Base-by-base conservation (phyloP, 2,797 vertebrate genomes). In the Alectoris magna region DNA sequence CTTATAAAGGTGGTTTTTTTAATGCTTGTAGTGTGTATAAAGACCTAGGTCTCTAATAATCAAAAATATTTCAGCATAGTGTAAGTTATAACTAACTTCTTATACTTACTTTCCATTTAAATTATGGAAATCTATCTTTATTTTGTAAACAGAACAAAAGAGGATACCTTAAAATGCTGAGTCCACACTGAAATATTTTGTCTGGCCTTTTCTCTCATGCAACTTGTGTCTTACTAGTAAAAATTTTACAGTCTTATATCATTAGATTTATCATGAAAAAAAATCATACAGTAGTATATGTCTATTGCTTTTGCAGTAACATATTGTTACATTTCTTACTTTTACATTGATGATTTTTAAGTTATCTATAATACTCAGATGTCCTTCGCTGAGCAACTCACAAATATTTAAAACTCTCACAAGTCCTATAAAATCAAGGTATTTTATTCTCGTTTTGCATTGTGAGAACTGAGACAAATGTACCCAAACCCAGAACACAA, bases 1-100 rank as follows among this genome's bases (percentile, higher is more conserved):
- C 46, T 95, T 95, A 94, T 96, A 82, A 70, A 95, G 87, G 19
- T 18, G 39, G 12, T 11, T 84, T 91, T 88, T 92, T 95, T 90
- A 90, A 85, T 75, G 27, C 59, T 91, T 90, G 49, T 36, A 56
- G n/a, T 63, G 58, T 71, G 53, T 92, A 94, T 58, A 85, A 41
- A 91, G 63, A 68, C 68, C 85, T 88, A 79, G 81, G 56, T 78
- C n/a, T 90, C 64, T 17, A 43, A 74, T 56, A 84, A 71, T 81
- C 72, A 87, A 46, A 38, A 38, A 27, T 68, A 29, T 93, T 85
- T 85, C 1, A 27, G 34, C 67, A 36, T 44, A 80, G 71, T 21
- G 23, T 56, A 91, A 90, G 84, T 22, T 34, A 34, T 34, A 34
- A 6, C 56, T 53, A 88, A 77, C 46, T 64, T 62, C 39, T 53